Evolutionary conservation across 1,140 invertebrate species (phyloP), one percentile per base, ranked within the genome.

Genomic region (Marisa cornuarietis): DNA sequence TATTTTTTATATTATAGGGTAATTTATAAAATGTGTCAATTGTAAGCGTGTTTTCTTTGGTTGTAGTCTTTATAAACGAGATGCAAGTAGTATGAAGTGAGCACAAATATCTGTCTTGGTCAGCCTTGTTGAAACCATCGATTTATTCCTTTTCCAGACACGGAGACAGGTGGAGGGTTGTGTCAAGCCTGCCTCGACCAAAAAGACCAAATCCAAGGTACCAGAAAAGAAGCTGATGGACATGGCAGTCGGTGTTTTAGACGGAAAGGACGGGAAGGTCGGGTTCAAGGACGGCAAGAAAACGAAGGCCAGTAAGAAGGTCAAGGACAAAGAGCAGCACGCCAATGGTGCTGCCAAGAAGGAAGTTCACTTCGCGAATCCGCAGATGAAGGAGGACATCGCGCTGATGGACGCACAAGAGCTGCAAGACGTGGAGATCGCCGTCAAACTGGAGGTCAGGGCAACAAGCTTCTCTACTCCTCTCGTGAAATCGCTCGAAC

Each of bases 381-480:
- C 87, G 58, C 31, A 81, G 16, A 80, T 77, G 51, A 88, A 85
- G 49, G 88, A 89, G 66, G 83, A 86, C 31, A 83, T 86, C 78
- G 86, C 88, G 20, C 79, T 89, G 9, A 88, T 88, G 72, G 83
- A 84, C 13, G 83, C 68, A 22, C 76, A 61, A 51, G 84, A 84
- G 16, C 42, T 61, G 4, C 76, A 83, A 22, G 83, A 85, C 24
- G 77, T 84, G 72, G 83, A 86, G 78, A 81, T 84, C n/a, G 78
- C 82, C 31, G 81, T 88, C 58, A 85, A 85, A 72, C 76, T 87
- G 31, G 84, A 87, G 76, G 83, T 86, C 77, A 66, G 54, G 54
- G 8, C 54, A 11, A 58, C 54, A 58, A 18, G 54, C 54, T 11
- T 8, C 54, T 18, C 11, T 18, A 8, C 1, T 18, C 1, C 54